A percentile compares a stretch with the other conserved stretches of the same genome.
phyloP scores from a whole-genome alignment of 2,113 vertebrate genomes.

The Chelonoidis abingdonii region DNA sequence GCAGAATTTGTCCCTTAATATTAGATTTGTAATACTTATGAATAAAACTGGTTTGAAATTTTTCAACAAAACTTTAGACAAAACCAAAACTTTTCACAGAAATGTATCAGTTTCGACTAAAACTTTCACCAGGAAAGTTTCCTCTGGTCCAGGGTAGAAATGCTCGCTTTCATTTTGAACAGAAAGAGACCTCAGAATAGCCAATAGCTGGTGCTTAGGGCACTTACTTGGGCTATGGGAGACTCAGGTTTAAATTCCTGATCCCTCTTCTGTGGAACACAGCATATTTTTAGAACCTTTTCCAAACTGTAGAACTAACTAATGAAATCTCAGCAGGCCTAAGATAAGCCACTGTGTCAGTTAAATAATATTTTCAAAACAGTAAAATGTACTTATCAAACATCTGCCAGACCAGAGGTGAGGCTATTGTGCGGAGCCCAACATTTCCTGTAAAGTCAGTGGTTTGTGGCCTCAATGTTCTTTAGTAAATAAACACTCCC shows the following conservation, averaged over 20 bases:
- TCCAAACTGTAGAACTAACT: neutral
- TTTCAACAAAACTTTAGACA: no score
- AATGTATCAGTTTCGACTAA: no score
- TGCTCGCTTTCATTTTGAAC: no score
- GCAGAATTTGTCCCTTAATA: neutral
- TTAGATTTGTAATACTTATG: no score
- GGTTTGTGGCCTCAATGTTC: neutral
- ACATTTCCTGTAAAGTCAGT: neutral
- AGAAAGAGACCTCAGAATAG: no score
- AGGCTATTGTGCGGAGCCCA: neutral
- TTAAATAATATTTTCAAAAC: neutral
- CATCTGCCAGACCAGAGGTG: neutral
- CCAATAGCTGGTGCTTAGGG: no score
- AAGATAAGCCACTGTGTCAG: neutral
- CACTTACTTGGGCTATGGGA: no score
- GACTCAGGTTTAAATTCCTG: no score
- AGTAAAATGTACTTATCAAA: constrained; percentile 22
- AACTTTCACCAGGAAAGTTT: no score
- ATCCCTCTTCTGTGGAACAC: accelerated
- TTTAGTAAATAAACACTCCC: constrained; percentile 26
- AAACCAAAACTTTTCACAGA: no score
- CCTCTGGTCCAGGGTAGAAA: no score
- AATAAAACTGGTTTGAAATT: no score
- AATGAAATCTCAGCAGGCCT: neutral
- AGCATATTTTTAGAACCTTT: neutral